Evolutionary conservation across 2,888 invertebrate species (phyloP).

Genomic region (Agonum fuliginosum): DNA sequence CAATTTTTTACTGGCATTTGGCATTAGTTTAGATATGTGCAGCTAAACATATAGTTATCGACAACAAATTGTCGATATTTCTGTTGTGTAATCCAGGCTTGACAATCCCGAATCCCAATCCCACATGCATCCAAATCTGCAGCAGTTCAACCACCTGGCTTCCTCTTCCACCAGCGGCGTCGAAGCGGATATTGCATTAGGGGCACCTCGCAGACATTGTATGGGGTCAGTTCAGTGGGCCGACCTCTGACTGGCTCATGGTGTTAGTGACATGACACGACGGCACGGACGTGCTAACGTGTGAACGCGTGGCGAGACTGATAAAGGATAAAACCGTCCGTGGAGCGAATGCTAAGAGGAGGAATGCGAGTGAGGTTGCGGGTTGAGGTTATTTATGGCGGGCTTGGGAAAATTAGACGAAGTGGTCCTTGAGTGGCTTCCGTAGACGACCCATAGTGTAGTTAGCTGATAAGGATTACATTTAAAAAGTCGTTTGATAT

Average conservation of each 20-base stretch:
- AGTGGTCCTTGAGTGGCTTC: too few species aligned
- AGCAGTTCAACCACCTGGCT: slow-evolving; percentile 19
- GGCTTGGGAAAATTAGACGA: too few species aligned
- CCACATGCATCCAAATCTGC: neutral
- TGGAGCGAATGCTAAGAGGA: neutral
- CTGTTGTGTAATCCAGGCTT: neutral
- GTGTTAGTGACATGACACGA: neutral
- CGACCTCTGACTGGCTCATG: neutral
- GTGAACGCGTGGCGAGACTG: neutral
- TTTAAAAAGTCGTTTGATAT: too few species aligned
- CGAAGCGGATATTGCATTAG: neutral
- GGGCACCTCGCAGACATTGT: neutral
- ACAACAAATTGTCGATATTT: too few species aligned
- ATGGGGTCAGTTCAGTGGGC: neutral
- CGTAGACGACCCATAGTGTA: too few species aligned
- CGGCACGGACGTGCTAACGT: neutral
- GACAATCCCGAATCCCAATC: too few species aligned
- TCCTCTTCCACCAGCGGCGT: neutral
- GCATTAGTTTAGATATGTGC: too few species aligned
- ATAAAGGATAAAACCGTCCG: neutral
- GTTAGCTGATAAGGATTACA: too few species aligned
- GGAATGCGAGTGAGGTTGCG: too few species aligned
- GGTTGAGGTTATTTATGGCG: too few species aligned
- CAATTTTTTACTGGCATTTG: too few species aligned
- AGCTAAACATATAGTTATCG: too few species aligned